Conservation (phyloP, 2,113 vertebrate genomes). For the Lipotes vexillifer region DNA sequence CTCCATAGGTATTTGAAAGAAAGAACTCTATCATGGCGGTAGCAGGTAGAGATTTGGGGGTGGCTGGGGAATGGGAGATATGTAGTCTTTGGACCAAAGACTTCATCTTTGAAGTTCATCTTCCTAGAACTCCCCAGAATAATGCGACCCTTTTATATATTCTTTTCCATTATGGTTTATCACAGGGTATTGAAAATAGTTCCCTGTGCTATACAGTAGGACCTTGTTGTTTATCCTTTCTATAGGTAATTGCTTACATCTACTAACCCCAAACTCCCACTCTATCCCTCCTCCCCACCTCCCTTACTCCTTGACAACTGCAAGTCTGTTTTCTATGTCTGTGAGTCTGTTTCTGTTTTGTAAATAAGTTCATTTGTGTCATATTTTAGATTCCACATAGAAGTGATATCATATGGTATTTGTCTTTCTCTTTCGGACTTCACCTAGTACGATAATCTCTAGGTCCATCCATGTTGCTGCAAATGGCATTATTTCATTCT, state of each 20-base stretch:
- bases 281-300: neutral
- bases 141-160: neutral
- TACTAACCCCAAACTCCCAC: neutral
- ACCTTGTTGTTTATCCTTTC: neutral
- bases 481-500: neutral
- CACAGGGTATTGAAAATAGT: neutral
- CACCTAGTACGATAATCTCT: neutral
- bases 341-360: neutral
- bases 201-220: neutral
- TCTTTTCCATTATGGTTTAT: neutral
- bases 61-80: neutral
- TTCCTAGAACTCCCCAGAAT: neutral
- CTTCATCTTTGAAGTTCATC: no score
- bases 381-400: neutral
- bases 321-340: neutral
- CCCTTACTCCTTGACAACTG: neutral
- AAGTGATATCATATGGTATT: neutral
- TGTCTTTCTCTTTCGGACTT: neutral
- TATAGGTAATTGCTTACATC: neutral
- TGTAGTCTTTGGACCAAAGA: rapidly evolving
- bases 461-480: neutral
- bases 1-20: neutral
- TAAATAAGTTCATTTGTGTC: neutral
- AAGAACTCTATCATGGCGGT: neutral
- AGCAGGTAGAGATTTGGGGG: neutral